Percentiles rank a stretch among this genome's conserved stretches.
Conservation (phyloP, 2,888 invertebrate species). For the Sminthurides aquaticus region DNA sequence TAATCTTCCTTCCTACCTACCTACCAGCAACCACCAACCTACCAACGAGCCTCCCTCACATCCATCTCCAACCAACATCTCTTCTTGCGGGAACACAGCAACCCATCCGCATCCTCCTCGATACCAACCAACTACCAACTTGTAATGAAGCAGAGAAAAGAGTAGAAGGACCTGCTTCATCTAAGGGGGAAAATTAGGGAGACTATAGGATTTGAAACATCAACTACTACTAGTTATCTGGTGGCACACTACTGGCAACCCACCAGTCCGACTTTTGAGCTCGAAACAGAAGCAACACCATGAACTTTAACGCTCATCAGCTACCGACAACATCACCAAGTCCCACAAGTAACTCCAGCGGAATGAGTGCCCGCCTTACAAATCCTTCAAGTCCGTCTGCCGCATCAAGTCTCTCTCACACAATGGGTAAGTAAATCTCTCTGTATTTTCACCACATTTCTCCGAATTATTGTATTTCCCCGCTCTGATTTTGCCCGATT, state of each 20-base stretch:
- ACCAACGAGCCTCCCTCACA: not conserved
- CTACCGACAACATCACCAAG: constrained; percentile 19
- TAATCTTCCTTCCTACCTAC: not conserved
- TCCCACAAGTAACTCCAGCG: constrained; percentile 5
- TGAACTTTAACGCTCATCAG: constrained; percentile 20
- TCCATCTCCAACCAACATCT: not conserved
- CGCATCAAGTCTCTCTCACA: not conserved
- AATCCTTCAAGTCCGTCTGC: not conserved
- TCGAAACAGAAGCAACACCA: constrained; percentile 22
- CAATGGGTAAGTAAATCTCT: not conserved
- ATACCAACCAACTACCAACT: not conserved
- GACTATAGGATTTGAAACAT: constrained; percentile 17
- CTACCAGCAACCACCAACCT: not conserved
- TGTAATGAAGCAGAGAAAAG: not conserved
- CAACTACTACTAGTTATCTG: constrained; percentile 15
- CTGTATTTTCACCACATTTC: no score
- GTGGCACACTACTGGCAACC: constrained; percentile 10
- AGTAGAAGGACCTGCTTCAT: not conserved
- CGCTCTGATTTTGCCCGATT: no score
- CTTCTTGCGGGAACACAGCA: not conserved
- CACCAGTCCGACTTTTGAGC: constrained; percentile 18
- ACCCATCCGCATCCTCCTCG: not conserved
- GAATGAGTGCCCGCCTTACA: not conserved
- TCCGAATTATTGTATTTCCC: no score
- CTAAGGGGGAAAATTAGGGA: constrained; percentile 6